Evolutionary conservation across 1,140 invertebrate genomes (phyloP).

Genomic region (Aphaenogaster floridana): DNA sequence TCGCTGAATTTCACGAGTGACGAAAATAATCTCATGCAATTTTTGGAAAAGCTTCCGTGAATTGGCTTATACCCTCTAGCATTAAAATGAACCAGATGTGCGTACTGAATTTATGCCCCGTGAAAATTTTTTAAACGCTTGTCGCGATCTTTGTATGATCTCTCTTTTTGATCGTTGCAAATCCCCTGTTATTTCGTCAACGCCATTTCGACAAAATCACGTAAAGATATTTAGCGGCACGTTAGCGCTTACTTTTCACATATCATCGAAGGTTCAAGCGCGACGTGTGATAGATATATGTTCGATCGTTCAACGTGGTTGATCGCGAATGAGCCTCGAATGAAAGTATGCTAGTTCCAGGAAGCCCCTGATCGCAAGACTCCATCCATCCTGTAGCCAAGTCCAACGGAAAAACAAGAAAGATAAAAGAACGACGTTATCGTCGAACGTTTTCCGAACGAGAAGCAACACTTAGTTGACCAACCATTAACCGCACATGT

Average conservation of each 20-base stretch:
- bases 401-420: conserved; percentile 61
- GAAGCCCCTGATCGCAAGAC: conserved; percentile 76
- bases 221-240: background rate
- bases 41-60: background rate
- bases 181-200: conserved; percentile 14
- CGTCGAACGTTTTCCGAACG: conserved; percentile 48
- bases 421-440: conserved; percentile 19
- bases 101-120: background rate
- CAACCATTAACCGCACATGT: conserved; percentile 68
- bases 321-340: conserved; percentile 62
- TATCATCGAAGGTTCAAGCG: background rate
- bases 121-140: background rate
- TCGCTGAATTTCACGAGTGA: background rate
- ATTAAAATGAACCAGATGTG: background rate
- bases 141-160: background rate
- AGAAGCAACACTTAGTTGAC: conserved; percentile 69
- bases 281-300: background rate
- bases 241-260: background rate
- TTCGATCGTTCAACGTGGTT: conserved; percentile 37
- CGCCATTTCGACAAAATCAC: background rate
- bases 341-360: conserved; percentile 78
- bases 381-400: conserved; percentile 75
- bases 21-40: background rate
- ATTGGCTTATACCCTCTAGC: background rate
- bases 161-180: background rate